Evolutionary conservation across 2,888 invertebrate genomes (phyloP).

Genomic region (Chironomus tentans): DNA sequence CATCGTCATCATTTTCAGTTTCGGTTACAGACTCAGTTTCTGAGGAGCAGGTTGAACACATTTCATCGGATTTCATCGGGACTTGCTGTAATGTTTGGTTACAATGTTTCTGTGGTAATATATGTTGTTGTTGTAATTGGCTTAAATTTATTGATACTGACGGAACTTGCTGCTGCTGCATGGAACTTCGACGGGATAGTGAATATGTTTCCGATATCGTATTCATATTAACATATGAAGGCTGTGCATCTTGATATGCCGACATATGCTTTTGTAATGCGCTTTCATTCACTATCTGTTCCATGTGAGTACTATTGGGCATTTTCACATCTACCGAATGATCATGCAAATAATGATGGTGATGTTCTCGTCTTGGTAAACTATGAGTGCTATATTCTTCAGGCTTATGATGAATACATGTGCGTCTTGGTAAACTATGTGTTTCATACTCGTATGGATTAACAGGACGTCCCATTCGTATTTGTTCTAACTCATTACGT

Average conservation of each 20-base stretch:
- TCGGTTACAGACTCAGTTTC: slow-evolving; percentile 28
- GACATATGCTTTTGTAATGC: background rate
- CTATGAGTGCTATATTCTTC: slow-evolving; percentile 40
- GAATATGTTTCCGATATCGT: slow-evolving; percentile 2
- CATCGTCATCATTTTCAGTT: slow-evolving; percentile 32
- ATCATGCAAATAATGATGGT: slow-evolving; percentile 32
- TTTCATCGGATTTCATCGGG: slow-evolving; percentile 28
- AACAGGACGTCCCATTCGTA: background rate
- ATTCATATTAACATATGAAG: slow-evolving; percentile 28
- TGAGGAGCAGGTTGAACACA: slow-evolving; percentile 30
- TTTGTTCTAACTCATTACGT: slow-evolving; percentile 21
- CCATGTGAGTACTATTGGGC: slow-evolving; percentile 20
- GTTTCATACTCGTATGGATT: slow-evolving; percentile 38
- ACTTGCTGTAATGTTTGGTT: slow-evolving; percentile 29
- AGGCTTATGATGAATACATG: slow-evolving; percentile 39
- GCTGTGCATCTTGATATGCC: slow-evolving; percentile 28
- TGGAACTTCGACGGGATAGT: slow-evolving; percentile 23
- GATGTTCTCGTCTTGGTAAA: slow-evolving; percentile 37
- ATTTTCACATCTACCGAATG: background rate
- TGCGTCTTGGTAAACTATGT: slow-evolving; percentile 40
- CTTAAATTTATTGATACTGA: slow-evolving; percentile 32
- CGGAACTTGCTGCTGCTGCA: slow-evolving; percentile 27
- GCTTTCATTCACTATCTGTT: slow-evolving; percentile 6
- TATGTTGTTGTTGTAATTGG: slow-evolving; percentile 29
- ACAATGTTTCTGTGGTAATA: slow-evolving; percentile 31